Conservation (phyloP, 2,113 vertebrate species). For the Sinocyclocheilus anshuiensis region DNA sequence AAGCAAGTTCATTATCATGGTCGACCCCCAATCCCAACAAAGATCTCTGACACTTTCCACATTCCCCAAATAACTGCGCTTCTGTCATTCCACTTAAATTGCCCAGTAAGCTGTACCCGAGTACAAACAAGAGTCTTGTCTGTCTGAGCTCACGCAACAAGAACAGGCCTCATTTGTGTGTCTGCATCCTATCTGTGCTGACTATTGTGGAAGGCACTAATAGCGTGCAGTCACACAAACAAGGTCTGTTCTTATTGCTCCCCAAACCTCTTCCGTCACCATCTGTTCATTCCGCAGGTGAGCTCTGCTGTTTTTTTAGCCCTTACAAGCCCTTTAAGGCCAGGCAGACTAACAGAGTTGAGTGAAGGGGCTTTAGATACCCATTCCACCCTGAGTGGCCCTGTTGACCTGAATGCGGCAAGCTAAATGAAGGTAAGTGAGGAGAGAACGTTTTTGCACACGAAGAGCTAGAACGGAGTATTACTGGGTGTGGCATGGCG, state of each 20-base stretch:
- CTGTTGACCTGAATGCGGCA: constrained; percentile 30
- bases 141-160: constrained; percentile 57
- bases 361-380: constrained; percentile 51
- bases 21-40: constrained; percentile 33
- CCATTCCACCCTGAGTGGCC: constrained; percentile 17
- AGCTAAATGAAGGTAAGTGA: constrained; percentile 11
- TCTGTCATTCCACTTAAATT: constrained; percentile 74
- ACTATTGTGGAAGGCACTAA: constrained; percentile 20
- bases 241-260: constrained; percentile 56
- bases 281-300: constrained; percentile 58
- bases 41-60: constrained; percentile 65
- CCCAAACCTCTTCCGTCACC: constrained; percentile 55
- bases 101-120: constrained; percentile 62
- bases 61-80: constrained; percentile 73
- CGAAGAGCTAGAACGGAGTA: not conserved
- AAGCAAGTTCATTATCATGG: constrained; percentile 68
- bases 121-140: constrained; percentile 64
- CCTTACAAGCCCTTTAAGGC: constrained; percentile 41
- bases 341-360: constrained; percentile 44
- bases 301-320: constrained; percentile 28
- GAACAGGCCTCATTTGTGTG: constrained; percentile 65
- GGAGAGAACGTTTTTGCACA: constrained; percentile 1
- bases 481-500: constrained; percentile 53
- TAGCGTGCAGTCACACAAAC: constrained; percentile 61
- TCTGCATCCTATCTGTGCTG: constrained; percentile 47